phyloP scores from a whole-genome alignment of 2,113 vertebrate genomes.

The human (Homo sapiens) region DNA sequence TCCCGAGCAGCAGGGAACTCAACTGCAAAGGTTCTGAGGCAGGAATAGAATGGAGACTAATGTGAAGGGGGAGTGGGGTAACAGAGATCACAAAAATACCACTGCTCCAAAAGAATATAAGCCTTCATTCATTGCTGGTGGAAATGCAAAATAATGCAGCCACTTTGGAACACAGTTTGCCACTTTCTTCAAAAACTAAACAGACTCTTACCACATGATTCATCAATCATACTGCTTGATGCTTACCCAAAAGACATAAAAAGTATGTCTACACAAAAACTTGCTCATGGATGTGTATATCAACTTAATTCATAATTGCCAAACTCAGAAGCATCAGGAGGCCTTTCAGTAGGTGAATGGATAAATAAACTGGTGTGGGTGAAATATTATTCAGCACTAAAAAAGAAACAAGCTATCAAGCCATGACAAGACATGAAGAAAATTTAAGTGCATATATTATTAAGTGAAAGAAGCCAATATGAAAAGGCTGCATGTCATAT shows the following conservation, averaged over 20 bases:
- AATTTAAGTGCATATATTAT: not conserved
- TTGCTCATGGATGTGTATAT: not conserved
- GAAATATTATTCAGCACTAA: not conserved
- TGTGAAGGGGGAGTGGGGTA: not conserved
- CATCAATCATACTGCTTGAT: not conserved
- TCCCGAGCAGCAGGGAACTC: not conserved
- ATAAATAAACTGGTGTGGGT: not conserved
- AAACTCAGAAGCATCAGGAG: not conserved
- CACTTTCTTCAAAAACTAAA: not conserved
- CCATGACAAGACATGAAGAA: not conserved
- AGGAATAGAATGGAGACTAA: not conserved
- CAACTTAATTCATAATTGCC: not conserved
- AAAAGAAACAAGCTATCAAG: not conserved
- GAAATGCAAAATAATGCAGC: not conserved
- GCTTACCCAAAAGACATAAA: not conserved
- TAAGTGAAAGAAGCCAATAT: not conserved
- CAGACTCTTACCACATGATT: not conserved
- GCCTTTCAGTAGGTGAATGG: not conserved
- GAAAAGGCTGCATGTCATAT: not conserved
- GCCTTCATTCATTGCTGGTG: not conserved
- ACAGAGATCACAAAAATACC: not conserved
- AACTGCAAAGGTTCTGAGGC: not conserved
- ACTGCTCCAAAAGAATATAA: not conserved
- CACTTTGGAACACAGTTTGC: not conserved
- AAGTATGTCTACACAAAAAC: not conserved